Percentiles rank a stretch among this genome's conserved stretches.
phyloP scores from a whole-genome alignment of 2,888 invertebrate species.

The Sarcophaga rosellei region DNA sequence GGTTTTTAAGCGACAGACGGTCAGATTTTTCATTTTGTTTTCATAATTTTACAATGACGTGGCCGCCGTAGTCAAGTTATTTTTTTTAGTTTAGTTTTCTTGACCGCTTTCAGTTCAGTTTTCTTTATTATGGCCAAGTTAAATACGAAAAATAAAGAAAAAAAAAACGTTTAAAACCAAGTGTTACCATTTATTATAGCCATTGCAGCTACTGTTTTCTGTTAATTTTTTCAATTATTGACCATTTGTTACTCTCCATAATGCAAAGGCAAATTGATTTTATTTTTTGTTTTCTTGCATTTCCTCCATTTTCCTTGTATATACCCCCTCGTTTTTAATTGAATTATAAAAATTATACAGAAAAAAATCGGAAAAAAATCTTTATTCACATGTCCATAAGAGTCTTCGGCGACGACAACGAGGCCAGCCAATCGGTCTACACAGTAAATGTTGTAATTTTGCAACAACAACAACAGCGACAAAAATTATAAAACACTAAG shows the following conservation, averaged over 20 bases:
- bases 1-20: neutral
- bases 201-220: slow-evolving; percentile 28
- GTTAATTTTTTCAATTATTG: slow-evolving; percentile 61
- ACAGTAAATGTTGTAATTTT: neutral
- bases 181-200: slow-evolving; percentile 10
- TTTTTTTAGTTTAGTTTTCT: slow-evolving; percentile 43
- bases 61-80: neutral
- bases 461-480: neutral
- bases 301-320: neutral
- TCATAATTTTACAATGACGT: slow-evolving; percentile 24
- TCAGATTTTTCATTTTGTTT: neutral
- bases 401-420: neutral
- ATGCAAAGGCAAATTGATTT: slow-evolving; percentile 34
- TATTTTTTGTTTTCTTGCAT: slow-evolving; percentile 24
- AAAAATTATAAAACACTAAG: neutral
- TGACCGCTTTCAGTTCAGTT: slow-evolving; percentile 17
- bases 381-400: slow-evolving; percentile 1
- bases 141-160: neutral
- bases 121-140: neutral
- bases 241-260: slow-evolving; percentile 33
- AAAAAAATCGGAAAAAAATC: neutral
- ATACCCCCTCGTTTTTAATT: slow-evolving; percentile 53
- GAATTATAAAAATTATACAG: slow-evolving; percentile 44
- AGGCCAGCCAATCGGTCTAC: slow-evolving; percentile 38
- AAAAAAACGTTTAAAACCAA: slow-evolving; percentile 28